These are phyloP conservation scores for Nasalis larvatus DNA, from an alignment of 2,113 vertebrate genomes.

Conservation along the genomic window DNA sequence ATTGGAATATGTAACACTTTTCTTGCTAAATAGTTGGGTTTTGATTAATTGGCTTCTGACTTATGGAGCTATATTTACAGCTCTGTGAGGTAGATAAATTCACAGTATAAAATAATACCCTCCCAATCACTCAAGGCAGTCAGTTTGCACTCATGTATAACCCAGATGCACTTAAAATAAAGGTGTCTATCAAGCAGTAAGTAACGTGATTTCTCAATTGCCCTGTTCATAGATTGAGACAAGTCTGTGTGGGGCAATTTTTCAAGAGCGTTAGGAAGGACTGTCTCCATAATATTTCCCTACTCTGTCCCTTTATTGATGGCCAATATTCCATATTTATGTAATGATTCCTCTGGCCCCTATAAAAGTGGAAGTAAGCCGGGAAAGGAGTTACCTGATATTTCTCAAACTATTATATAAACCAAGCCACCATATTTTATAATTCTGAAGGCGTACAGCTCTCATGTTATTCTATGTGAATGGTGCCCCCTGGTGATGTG, in stretches of 20 bases:
- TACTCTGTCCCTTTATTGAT: not conserved
- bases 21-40: not conserved
- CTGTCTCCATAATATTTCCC: not conserved
- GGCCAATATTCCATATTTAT: not conserved
- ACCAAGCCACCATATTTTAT: not conserved
- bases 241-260: not conserved
- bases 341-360: not conserved
- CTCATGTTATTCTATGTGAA: not conserved
- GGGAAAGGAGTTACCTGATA: not conserved
- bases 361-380: not conserved
- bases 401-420: not conserved
- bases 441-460: not conserved
- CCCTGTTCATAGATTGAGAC: not conserved
- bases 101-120: slow-evolving; percentile 36
- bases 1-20: not conserved
- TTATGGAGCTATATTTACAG: not conserved
- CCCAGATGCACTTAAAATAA: slow-evolving; percentile 42
- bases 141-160: not conserved
- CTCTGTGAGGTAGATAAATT: slow-evolving; percentile 23
- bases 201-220: slow-evolving; percentile 14
- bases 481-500: not conserved
- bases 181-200: not conserved
- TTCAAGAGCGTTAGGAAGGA: not conserved
- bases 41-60: not conserved
- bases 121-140: not conserved